phyloP scores from a whole-genome alignment of 2,113 vertebrate species.

The Cyprinodon brontotheroides region DNA sequence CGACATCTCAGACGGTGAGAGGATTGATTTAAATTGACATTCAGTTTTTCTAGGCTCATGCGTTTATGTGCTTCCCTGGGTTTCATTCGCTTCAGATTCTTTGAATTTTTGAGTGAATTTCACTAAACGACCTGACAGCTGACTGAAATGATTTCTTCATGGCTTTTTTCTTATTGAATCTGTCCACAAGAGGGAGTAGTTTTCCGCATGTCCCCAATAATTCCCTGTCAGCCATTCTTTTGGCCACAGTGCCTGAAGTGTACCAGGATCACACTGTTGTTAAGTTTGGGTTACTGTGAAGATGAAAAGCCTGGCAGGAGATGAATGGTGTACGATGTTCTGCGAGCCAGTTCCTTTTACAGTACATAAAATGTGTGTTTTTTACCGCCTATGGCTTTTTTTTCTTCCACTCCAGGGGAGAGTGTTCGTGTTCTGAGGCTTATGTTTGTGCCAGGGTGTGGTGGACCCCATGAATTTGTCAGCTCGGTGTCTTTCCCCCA shows the following conservation, averaged over 20 bases:
- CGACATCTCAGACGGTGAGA: conserved; percentile 86
- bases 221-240: conserved; percentile 38
- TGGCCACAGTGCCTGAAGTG: conserved; percentile 40
- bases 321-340: conserved; percentile 65
- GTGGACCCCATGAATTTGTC: conserved; percentile 73
- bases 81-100: conserved; percentile 4
- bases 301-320: conserved; percentile 73
- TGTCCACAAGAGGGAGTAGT: conserved; percentile 70
- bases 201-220: conserved; percentile 15
- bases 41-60: neutral
- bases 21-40: neutral
- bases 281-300: conserved; percentile 68
- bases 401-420: conserved; percentile 67
- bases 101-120: neutral
- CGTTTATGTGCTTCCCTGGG: neutral
- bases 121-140: conserved; percentile 34
- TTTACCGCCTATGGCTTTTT: conserved; percentile 71
- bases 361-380: conserved; percentile 76
- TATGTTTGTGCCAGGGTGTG: conserved; percentile 72
- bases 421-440: conserved; percentile 66
- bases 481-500: conserved; percentile 66
- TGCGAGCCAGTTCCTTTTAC: conserved; percentile 71
- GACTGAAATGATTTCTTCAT: conserved; percentile 15
- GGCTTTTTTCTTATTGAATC: conserved; percentile 8
- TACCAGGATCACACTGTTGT: conserved; percentile 64